Base-by-base conservation (phyloP, 2,888 invertebrate genomes). In the Acronicta alni region DNA sequence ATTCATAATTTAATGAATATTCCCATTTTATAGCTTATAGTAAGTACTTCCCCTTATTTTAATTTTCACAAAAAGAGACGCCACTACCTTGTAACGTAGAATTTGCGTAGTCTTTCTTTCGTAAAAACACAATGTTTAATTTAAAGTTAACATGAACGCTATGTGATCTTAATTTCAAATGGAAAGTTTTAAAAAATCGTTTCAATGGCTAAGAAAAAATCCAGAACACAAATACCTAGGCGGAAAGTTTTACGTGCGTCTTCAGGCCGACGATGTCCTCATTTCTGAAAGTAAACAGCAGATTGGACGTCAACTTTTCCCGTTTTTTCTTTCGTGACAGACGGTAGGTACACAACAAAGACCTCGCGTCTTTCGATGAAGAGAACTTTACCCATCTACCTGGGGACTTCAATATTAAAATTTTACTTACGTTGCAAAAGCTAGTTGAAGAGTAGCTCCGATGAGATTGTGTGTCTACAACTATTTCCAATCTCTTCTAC, bases 231-330 rank as follows among this genome's bases (percentile, higher is more conserved):
- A 80, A 77, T 73, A 67, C 48, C 54, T 68, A 71, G 72, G 59
- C 70, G 72, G 60, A 80, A 85, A 87, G 77, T 89, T 87, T 80
- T 77, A 71, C 80, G 76, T 78, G 71, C 77, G 77, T 81, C 81
- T 85, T 77, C 69, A 79, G 79, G 65, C 80, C 74, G 79, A 51
- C 77, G 78, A 74, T 81, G 83, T 77, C 89, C 83, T 90, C 89
- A 90, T 90, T 87, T 90, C 82, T 85, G 72, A 87, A 89, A 90
- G 89, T 89, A 89, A 84, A 85, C 87, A 86, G 81, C 80, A 85
- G 86, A 90, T 89, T 87, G 88, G 80, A 90, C 89, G 85, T 84
- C 88, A 89, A 88, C 84, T 89, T 91, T 89, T 85, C 81, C 75
- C 79, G 80, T 87, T 89, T 89, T 87, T 82, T 67, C 64, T 79